Evolutionary conservation across 2,888 invertebrate species (phyloP), one percentile per base, ranked within the genome.

Genomic region (Drepana falcataria): DNA sequence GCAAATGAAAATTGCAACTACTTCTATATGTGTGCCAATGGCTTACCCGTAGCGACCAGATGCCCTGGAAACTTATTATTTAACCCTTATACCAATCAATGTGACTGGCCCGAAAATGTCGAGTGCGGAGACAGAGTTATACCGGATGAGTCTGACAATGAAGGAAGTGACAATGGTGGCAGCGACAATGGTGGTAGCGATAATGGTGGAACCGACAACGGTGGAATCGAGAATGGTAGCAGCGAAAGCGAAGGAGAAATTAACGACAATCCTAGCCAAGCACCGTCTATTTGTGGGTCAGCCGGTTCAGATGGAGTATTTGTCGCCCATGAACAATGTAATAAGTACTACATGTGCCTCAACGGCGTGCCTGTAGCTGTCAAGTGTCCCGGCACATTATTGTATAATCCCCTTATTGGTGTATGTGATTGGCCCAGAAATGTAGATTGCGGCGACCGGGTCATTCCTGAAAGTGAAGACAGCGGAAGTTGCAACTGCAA

Each of bases 41-140:
- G 92, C 6, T 69, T 77, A 0, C 93, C 90, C 0, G 74, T 91
- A 3, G 93, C 92, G 61, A 85, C 92, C 63, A 73, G 80, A 2
- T 94, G 94, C 63, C 92, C 92, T 0, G 70, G 74, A 3, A 91
- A 89, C 5, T 74, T 93, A 1, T 70, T 91, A 0, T 94, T 93
- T 73, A 91, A 92, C 47, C 83, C 83, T 6, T 72, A 78, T 37
- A 85, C 72, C 35, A 59, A 61, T 21, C 87, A 86, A 57, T 94
- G 94, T 61, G 93, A 93, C 69, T 93, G 87, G 73, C 81, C 87
- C 2, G 75, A 80, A 58, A 92, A 93, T 65, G 93, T 93, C 2
- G 82, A 93, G 51, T 94, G 93, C 64, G 81, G 86, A 0, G 63
- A 63, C n/a, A 65, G 64, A 51, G 37, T 53, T 34, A 37, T 53